These are phyloP conservation scores for Drosophila fulvimacula DNA, from an alignment of 2,888 invertebrate species.

Conservation along the genomic window DNA sequence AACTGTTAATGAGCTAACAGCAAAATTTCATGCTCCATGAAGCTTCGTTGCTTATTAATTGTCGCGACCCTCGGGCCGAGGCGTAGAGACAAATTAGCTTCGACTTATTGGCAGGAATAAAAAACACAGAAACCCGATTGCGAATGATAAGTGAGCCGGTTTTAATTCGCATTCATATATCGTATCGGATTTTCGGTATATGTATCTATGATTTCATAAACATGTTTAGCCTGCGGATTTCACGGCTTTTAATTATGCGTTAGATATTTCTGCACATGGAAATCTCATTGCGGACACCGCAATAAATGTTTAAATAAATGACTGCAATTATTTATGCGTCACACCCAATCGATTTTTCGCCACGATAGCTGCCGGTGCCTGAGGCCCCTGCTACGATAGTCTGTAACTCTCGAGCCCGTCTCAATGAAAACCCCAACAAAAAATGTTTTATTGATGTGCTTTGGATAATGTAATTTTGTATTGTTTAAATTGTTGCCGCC, in stretches of 20 bases:
- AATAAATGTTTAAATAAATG: conserved; percentile 70
- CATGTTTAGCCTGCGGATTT: conserved; percentile 65
- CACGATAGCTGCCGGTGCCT: conserved; percentile 36
- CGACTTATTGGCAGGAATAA: conserved; percentile 37
- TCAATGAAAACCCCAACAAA: conserved; percentile 42
- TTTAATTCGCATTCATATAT: conserved; percentile 45
- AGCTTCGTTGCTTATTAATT: conserved; percentile 34
- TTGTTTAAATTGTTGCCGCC: conserved; percentile 49
- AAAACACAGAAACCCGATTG: background rate
- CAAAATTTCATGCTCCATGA: conserved; percentile 50
- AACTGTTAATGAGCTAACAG: conserved; percentile 57
- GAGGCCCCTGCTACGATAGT: conserved; percentile 22
- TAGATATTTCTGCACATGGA: conserved; percentile 52
- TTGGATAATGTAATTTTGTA: conserved; percentile 55
- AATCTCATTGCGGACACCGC: conserved; percentile 42
- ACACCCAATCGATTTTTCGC: conserved; percentile 70
- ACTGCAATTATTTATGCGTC: conserved; percentile 77
- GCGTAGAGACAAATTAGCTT: conserved; percentile 56
- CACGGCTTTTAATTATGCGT: conserved; percentile 74
- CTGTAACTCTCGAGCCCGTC: conserved; percentile 9
- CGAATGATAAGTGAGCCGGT: conserved; percentile 55
- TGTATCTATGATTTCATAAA: conserved; percentile 63
- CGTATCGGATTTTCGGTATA: conserved; percentile 33
- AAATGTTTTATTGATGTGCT: conserved; percentile 61
- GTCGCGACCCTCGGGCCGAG: conserved; percentile 42